These are phyloP conservation scores for Zaprionus bogoriensis DNA, from an alignment of 2,888 invertebrate genomes.

Conservation along the genomic window DNA sequence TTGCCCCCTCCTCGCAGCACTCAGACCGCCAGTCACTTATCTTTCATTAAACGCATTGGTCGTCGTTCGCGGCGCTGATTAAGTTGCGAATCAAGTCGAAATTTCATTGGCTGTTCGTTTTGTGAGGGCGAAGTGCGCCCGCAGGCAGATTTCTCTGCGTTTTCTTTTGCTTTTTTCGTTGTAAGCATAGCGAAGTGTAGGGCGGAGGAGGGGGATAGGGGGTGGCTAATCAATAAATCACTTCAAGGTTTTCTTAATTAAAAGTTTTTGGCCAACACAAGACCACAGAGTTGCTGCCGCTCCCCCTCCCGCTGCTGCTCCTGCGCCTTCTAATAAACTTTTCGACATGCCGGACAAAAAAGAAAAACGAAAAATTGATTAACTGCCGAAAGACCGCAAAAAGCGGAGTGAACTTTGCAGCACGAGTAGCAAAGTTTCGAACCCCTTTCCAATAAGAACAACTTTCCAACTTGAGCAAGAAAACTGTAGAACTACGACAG, in stretches of 20 bases:
- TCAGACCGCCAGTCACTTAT: constrained; percentile 33
- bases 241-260: constrained; percentile 82
- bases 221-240: constrained; percentile 80
- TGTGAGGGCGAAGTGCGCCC: background rate
- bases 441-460: constrained; percentile 53
- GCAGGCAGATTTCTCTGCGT: background rate
- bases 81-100: constrained; percentile 48
- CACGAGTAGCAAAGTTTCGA: constrained; percentile 45
- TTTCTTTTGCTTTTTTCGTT: background rate
- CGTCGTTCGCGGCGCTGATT: constrained; percentile 48
- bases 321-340: constrained; percentile 59
- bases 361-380: constrained; percentile 67
- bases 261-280: constrained; percentile 75
- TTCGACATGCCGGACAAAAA: constrained; percentile 46
- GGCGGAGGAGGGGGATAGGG: background rate
- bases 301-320: background rate
- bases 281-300: constrained; percentile 44
- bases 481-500: constrained; percentile 30
- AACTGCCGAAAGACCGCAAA: constrained; percentile 69
- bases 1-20: background rate
- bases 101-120: constrained; percentile 51
- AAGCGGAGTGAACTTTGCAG: constrained; percentile 29
- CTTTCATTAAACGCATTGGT: constrained; percentile 53
- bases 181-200: no score
- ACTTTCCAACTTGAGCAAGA: constrained; percentile 63